Base-by-base conservation (phyloP, 2,888 invertebrate genomes). In the Kryphioiulus occultus region DNA sequence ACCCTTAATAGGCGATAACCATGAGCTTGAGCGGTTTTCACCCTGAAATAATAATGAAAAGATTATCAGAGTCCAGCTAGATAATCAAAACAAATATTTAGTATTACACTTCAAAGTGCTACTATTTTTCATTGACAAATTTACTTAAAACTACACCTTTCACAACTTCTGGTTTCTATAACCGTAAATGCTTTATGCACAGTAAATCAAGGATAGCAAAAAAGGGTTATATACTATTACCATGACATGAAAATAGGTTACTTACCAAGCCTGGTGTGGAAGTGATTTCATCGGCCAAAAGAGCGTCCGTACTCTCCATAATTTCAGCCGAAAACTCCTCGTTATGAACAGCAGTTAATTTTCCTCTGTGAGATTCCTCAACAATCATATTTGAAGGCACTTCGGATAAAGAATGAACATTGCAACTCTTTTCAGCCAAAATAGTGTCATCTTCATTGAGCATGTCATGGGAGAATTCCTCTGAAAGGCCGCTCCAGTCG, bases 231-330 rank as follows among this genome's bases (percentile, higher is more conserved):
- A n/a, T n/a, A n/a, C n/a, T n/a, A n/a, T n/a, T n/a, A n/a, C n/a
- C n/a, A 85, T 47, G 2, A 44, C 26, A 10, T 86, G 22, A 26
- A 47, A 47, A 47, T 47, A 30, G 1, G 22, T 35, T 59, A 59
- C 42, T 68, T 68, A 68, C 68, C 68, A 22, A 22, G 26, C 26
- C 26, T 22, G 68, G 68, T 10, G 68, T 68, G 7, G 12, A 68
- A 26, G 26, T 84, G 22, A 84, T 89, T 89, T 92, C 92, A 89
- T 92, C 92, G 9, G 90, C 91, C 7, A 92, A 88, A 17, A 92
- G 90, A 9, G 92, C 92, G 47, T 90, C 91, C 19, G 91, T 90
- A 89, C 91, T 91, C 35, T 91, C 92, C 22, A 90, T 89, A 32
- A 92, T 90, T 90, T 92, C 92, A 88, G 91, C 17, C n/a, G 19